Conservation (phyloP, 2,797 vertebrate species). For the Macroramphosus scolopax region DNA sequence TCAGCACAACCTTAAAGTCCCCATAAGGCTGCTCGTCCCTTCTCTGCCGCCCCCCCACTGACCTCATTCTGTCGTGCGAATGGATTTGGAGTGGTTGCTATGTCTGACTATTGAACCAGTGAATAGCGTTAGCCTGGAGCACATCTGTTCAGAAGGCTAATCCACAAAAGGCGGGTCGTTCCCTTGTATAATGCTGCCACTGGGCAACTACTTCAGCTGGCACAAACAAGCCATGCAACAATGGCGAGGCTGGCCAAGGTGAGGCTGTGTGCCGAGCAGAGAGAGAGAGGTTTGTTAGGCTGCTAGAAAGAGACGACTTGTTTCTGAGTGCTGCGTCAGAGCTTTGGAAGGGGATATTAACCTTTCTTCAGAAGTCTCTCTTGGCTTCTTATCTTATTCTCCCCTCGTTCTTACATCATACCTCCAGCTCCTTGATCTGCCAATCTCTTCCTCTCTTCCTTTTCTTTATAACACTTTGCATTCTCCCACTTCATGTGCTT, state of each 20-base stretch:
- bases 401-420: too few relatives aligned
- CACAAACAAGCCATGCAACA: constrained; percentile 35
- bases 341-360: too few relatives aligned
- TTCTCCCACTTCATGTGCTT: too few relatives aligned
- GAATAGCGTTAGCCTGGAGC: constrained; percentile 45
- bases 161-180: constrained; percentile 53
- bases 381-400: too few relatives aligned
- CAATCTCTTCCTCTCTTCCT: too few relatives aligned
- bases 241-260: constrained; percentile 12
- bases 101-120: constrained; percentile 45
- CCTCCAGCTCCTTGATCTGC: too few relatives aligned
- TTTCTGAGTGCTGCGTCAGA: too few relatives aligned
- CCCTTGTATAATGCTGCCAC: constrained; percentile 42
- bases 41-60: constrained; percentile 12
- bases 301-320: constrained; percentile 3
- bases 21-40: background rate
- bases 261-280: constrained; percentile 16
- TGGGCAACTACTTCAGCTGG: constrained; percentile 37
- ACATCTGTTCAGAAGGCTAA: constrained; percentile 59
- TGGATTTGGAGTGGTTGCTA: constrained; percentile 27
- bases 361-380: too few relatives aligned
- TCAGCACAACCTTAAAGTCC: too few relatives aligned
- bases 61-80: constrained; percentile 35
- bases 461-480: too few relatives aligned
- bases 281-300: constrained; percentile 15